phyloP scores from a whole-genome alignment of 2,888 invertebrate species.

The Troides oblongomaculatus region DNA sequence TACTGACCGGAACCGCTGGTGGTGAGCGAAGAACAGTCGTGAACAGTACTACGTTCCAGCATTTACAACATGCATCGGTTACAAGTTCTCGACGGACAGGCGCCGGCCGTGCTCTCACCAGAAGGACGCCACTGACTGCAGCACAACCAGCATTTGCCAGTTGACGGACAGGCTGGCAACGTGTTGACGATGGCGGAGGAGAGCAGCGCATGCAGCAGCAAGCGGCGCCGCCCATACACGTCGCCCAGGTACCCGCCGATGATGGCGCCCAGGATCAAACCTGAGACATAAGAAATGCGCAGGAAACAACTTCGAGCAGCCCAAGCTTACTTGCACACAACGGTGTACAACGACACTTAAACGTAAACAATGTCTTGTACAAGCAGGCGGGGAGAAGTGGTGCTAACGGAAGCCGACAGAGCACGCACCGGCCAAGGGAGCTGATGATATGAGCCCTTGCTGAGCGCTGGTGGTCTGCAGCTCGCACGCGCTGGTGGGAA shows the following conservation, averaged over 20 bases:
- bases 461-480: neutral
- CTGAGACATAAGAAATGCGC: neutral
- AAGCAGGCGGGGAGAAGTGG: neutral
- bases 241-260: neutral
- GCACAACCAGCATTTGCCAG: constrained; percentile 28
- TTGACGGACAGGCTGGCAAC: constrained; percentile 33
- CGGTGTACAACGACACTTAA: neutral
- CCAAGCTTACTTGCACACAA: neutral
- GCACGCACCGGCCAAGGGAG: neutral
- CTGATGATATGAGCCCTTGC: neutral
- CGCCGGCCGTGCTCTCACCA: neutral
- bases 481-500: constrained; percentile 1
- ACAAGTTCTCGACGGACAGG: no score
- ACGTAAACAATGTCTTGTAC: no score
- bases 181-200: constrained; percentile 33
- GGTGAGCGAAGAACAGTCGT: neutral
- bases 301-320: no score
- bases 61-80: neutral
- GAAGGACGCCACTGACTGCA: constrained; percentile 1
- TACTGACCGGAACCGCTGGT: constrained; percentile 38
- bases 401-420: neutral
- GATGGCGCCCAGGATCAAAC: neutral
- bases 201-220: neutral
- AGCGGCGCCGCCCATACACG: neutral
- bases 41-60: neutral